phyloP scores from a whole-genome alignment of 2,113 vertebrate species.

The Connochaetes taurinus region DNA sequence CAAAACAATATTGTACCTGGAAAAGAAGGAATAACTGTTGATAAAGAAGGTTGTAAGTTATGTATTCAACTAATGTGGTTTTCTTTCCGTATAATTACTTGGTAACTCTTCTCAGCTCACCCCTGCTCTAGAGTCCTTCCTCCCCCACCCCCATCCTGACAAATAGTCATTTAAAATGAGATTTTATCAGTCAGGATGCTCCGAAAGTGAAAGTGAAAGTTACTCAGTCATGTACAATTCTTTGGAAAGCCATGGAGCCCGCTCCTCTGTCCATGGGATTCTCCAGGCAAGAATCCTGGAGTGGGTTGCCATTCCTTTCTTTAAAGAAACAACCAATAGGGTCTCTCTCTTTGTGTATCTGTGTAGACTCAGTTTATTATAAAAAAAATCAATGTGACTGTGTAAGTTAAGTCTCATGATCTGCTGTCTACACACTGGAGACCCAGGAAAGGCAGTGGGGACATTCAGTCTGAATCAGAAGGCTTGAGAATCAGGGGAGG shows the following conservation, averaged over 20 bases:
- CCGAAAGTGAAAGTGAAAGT: neutral
- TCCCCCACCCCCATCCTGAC: fast-evolving
- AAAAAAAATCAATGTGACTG: neutral
- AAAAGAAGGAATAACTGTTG: neutral
- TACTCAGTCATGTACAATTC: neutral
- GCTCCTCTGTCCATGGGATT: neutral
- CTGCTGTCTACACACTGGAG: neutral
- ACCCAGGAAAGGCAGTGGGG: neutral
- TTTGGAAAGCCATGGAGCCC: neutral
- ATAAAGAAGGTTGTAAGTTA: neutral
- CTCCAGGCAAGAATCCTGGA: neutral
- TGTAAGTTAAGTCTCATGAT: neutral
- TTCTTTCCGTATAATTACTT: neutral
- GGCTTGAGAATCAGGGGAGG: neutral
- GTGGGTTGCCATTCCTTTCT: neutral
- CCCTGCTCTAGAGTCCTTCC: neutral
- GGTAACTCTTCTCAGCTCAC: neutral
- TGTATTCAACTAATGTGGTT: neutral
- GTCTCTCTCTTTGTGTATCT: neutral
- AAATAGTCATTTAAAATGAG: neutral
- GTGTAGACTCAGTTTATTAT: neutral
- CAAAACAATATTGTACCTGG: neutral
- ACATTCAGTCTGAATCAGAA: neutral
- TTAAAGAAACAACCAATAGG: neutral
- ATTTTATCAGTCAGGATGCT: neutral